phyloP scores from a whole-genome alignment of 2,797 vertebrate genomes.

The Pseudochirops corinnae region DNA sequence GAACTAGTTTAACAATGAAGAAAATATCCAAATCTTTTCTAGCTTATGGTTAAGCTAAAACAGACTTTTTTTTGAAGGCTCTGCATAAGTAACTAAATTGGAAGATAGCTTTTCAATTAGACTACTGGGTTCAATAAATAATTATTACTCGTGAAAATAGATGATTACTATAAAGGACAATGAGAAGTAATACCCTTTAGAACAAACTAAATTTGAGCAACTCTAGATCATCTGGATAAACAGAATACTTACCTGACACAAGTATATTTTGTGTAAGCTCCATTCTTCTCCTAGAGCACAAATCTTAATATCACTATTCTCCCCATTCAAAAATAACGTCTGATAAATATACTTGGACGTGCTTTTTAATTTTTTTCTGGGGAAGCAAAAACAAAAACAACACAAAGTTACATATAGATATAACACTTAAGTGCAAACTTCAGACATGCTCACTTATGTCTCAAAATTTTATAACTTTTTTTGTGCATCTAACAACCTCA shows the following conservation, averaged over 20 bases:
- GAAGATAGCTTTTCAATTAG: constrained; percentile 8
- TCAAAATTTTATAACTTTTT: background rate
- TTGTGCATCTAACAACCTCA: background rate
- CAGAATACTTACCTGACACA: constrained; percentile 92
- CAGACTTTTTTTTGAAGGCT: background rate
- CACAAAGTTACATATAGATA: background rate
- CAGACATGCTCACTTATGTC: background rate
- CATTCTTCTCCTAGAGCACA: constrained; percentile 97
- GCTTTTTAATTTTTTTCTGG: constrained; percentile 96
- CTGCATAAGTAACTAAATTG: background rate
- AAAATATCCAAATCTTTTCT: constrained; percentile 51
- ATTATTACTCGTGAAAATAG: background rate
- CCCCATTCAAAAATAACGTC: constrained; percentile 96
- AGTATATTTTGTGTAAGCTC: constrained; percentile 97
- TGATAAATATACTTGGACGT: constrained; percentile 99
- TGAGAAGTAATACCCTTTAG: constrained; percentile 36
- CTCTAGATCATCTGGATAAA: constrained; percentile 31
- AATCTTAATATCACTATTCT: constrained; percentile 97
- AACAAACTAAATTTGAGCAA: constrained; percentile 24
- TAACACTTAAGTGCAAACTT: background rate
- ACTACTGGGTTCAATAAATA: constrained; percentile 28
- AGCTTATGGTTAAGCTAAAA: constrained; percentile 14
- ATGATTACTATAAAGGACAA: constrained; percentile 37
- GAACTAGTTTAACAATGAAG: background rate
- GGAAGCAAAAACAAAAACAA: constrained; percentile 39